A percentile compares a stretch with the other conserved stretches of the same genome.
These are phyloP conservation scores for Clarias platycephalus DNA, from an alignment of 2,797 vertebrate species.

Conservation along the genomic window DNA sequence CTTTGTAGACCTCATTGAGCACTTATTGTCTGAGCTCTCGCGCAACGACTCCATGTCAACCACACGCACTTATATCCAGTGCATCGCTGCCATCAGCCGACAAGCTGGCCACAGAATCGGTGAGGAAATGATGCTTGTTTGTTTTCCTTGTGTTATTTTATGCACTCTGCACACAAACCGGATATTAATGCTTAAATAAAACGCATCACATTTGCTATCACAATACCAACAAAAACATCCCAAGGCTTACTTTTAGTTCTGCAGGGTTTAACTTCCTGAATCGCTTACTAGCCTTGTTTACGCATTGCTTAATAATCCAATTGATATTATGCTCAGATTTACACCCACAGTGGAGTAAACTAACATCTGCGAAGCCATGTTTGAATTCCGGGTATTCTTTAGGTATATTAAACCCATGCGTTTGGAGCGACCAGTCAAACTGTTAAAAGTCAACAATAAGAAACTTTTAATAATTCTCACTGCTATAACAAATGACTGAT, in stretches of 20 bases:
- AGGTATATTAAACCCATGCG: neutral
- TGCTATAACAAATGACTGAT: no score
- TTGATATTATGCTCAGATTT: neutral
- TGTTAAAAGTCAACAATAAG: neutral
- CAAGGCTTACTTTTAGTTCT: neutral
- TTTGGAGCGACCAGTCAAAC: neutral
- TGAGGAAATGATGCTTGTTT: conserved; percentile 65
- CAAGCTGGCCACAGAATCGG: conserved; percentile 98
- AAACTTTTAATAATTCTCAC: neutral
- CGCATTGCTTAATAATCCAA: neutral
- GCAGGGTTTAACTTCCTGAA: neutral
- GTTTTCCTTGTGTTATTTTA: neutral
- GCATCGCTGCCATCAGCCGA: conserved; percentile 98
- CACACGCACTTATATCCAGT: conserved; percentile 98
- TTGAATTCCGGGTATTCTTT: neutral
- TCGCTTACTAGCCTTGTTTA: neutral
- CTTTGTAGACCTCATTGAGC: conserved; percentile 97
- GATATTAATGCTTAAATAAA: conserved; percentile 1
- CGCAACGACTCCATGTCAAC: conserved; percentile 99
- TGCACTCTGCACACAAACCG: neutral
- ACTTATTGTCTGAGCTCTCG: conserved; percentile 92
- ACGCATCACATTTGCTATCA: neutral
- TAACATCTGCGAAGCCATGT: neutral
- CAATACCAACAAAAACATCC: neutral
- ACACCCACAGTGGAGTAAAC: neutral